Base-by-base conservation (phyloP, 2,113 vertebrate genomes). In the Grantiella picta region DNA sequence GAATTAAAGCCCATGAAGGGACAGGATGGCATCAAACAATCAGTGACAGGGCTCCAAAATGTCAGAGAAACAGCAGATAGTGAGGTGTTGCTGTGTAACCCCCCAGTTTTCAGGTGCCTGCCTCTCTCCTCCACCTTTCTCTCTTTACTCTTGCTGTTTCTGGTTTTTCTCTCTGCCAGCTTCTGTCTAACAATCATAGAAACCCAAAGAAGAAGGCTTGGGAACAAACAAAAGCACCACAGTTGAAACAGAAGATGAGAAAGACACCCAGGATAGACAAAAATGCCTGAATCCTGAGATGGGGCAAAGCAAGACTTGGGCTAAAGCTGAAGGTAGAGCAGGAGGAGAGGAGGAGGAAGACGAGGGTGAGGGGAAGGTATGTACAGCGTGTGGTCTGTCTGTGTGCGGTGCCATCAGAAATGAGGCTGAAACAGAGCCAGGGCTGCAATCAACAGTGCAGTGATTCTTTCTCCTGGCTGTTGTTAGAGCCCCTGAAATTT, bases 121-220 rank as follows among this genome's bases (percentile, higher is more conserved):
- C 64, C 12, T 84, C 50, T 91, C 25, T 84, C 24, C 10, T 82
- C 56, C 36, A 38, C 66, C 54, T 76, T 92, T 61, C 72, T 50
- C 19, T 82, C 73, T 92, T 71, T 83, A 56, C 60, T 96, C 61
- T 78, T 94, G 82, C 75, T 94, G 11, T 89, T 95, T 93, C 66
- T 90, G 50, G 15, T 95, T 89, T 87, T 94, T 91, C 93, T 97
- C 95, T 70, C 94, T 97, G 76, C 89, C 75, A 91, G 90, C 86
- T 94, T 83, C 94, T 94, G 27, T 81, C 75, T 92, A 91, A 73
- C 65, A 49, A 16, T 78, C 68, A 23, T 83, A 94, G 85, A 91
- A 86, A 72, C 25, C 44, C 90, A 89, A 78, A 94, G 83, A 72
- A 96, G 82, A 61, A 91, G 90, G 52, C n/a, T 50, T 83, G 56